Conservation (phyloP, 2,888 invertebrate species). For the Isoperla grammatica region DNA sequence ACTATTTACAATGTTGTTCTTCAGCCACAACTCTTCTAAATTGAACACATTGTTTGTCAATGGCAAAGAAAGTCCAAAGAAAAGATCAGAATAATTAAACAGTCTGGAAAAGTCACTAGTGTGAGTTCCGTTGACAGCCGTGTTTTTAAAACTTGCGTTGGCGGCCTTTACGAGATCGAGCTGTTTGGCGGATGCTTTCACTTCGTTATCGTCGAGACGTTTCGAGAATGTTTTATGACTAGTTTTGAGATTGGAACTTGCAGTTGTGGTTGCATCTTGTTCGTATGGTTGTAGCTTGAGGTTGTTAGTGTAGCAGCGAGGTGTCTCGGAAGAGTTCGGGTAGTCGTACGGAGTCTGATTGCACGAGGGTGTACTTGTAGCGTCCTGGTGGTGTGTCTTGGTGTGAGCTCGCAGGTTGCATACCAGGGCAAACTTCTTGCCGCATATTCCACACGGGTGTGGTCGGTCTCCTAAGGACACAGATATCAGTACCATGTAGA, state of each 20-base stretch:
- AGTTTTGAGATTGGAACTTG: neutral
- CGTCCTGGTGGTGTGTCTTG: constrained; percentile 13
- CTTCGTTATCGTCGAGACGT: too few species aligned
- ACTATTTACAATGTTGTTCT: neutral
- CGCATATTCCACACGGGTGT: constrained; percentile 36
- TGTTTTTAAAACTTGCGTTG: neutral
- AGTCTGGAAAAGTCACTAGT: neutral
- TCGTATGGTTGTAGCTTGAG: neutral
- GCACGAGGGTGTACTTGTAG: neutral
- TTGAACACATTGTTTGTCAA: neutral
- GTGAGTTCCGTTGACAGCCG: neutral
- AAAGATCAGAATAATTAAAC: neutral
- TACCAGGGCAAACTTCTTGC: constrained; percentile 36
- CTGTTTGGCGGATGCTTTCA: neutral
- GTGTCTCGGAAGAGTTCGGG: neutral
- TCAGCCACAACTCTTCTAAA: constrained; percentile 3
- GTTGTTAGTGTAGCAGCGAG: neutral
- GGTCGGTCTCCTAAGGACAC: constrained; percentile 42
- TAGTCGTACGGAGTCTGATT: neutral
- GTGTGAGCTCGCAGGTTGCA: constrained; percentile 36
- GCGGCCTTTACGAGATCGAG: neutral
- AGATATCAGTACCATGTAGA: too few species aligned
- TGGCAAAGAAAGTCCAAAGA: neutral
- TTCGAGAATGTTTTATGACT: neutral
- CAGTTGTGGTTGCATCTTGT: neutral